These are phyloP conservation scores for Sebastes umbrosus DNA, from an alignment of 2,797 vertebrate genomes.

Conservation along the genomic window DNA sequence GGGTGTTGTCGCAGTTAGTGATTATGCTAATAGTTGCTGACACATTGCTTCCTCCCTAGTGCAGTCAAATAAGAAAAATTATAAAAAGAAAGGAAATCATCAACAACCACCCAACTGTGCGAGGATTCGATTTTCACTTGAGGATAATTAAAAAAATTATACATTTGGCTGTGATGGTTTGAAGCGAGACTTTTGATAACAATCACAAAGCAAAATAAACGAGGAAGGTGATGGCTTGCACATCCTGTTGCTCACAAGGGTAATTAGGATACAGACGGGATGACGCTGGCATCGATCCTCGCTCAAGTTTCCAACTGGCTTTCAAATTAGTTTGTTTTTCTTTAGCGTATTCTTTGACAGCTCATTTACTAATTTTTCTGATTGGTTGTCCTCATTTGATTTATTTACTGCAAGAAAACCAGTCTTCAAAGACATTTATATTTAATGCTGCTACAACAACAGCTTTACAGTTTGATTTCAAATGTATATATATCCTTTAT, in stretches of 20 bases:
- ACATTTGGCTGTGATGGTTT: neutral
- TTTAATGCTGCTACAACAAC: neutral
- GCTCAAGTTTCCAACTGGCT: neutral
- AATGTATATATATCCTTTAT: neutral
- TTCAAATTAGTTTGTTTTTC: neutral
- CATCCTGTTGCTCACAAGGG: neutral
- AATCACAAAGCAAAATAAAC: neutral
- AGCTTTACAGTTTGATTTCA: neutral
- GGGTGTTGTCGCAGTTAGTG: constrained; percentile 25
- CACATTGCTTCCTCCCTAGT: constrained; percentile 2
- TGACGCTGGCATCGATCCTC: neutral
- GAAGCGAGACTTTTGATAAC: neutral
- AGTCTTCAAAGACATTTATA: neutral
- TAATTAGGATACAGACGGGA: neutral
- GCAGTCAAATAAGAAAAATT: neutral
- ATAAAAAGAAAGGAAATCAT: neutral
- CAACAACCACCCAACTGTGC: neutral
- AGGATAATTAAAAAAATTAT: neutral
- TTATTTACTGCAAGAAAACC: neutral
- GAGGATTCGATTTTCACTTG: neutral
- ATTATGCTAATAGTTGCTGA: constrained; percentile 54
- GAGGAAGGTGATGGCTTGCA: neutral
- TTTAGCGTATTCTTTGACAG: neutral
- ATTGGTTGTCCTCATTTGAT: neutral
- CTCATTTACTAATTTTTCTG: neutral